Percentiles rank a stretch among this genome's conserved stretches.
phyloP scores from a whole-genome alignment of 2,888 invertebrate genomes.

The Octodonta nipae region DNA sequence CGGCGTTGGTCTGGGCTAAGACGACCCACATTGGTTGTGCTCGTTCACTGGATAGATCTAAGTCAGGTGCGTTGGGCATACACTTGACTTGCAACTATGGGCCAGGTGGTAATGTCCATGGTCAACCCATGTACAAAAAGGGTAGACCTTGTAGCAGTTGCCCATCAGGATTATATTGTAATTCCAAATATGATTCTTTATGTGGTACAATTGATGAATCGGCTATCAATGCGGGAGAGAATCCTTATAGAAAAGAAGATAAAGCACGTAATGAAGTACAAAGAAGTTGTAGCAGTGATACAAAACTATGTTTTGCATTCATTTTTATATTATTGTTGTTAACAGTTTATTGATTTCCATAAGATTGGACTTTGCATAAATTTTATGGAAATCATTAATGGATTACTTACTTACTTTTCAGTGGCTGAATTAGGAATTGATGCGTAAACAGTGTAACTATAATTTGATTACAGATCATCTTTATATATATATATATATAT shows the following conservation, averaged over 20 bases:
- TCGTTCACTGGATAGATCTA: background rate
- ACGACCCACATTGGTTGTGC: conserved; percentile 14
- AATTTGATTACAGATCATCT: too few species aligned
- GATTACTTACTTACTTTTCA: too few species aligned
- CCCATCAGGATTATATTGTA: conserved; percentile 27
- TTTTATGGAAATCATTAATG: too few species aligned
- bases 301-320: too few species aligned
- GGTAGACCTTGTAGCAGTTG: conserved; percentile 8
- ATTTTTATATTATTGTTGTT: too few species aligned
- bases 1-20: conserved; percentile 14
- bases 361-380: too few species aligned
- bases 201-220: conserved; percentile 9
- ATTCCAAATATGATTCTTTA: conserved; percentile 6
- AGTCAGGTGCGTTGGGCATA: background rate
- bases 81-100: conserved; percentile 12
- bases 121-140: conserved; percentile 3
- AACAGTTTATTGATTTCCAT: too few species aligned
- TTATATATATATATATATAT: too few species aligned
- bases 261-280: too few species aligned
- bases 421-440: too few species aligned
- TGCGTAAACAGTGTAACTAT: too few species aligned
- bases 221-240: background rate
- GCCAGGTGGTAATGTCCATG: conserved; percentile 6
- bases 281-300: too few species aligned
- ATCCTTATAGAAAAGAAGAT: background rate